Base-by-base conservation (phyloP, 2,888 invertebrate genomes). In the Monopis laevigella region DNA sequence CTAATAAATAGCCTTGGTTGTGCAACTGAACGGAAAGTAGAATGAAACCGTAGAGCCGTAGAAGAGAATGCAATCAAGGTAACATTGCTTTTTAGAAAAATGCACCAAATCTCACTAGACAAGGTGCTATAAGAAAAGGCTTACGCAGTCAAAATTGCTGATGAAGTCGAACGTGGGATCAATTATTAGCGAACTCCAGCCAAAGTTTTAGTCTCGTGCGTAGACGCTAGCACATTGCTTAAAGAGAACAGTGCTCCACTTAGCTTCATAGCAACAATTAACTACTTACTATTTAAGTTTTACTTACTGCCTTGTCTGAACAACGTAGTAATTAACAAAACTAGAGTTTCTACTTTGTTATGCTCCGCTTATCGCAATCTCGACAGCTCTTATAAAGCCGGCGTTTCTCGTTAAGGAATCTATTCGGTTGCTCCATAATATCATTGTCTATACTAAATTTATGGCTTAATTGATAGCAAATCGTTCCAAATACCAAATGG, bases 101-200 rank as follows among this genome's bases (percentile, higher is more conserved):
- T n/a, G n/a, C n/a, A n/a, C n/a, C n/a, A n/a, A n/a, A n/a, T n/a
- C n/a, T n/a, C n/a, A n/a, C n/a, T n/a, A n/a, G n/a, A n/a, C n/a
- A n/a, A n/a, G n/a, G n/a, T n/a, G n/a, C n/a, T n/a, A n/a, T n/a
- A n/a, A n/a, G n/a, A n/a, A n/a, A n/a, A n/a, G n/a, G n/a, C n/a
- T n/a, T 11, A 42, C 39, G 43, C 52, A 55, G 49, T 55, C 59
- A 58, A 65, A 69, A 60, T 61, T 48, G 43, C 49, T 54, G 53
- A 58, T 59, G 54, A 65, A 66, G 54, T 63, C 65, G 71, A 73
- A 70, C 75, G 75, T 75, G 73, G 66, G 74, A 77, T 67, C 62
- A 66, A 72, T 71, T 65, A 29, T 29, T 29, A 29, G 5, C 29
- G 24, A 7, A 21, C 8, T 21, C 8, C 8, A 21, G 5, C 24